Conservation (phyloP, 35 echinoderm and acorn worm species). For the Heliocidaris erythrogramma region DNA sequence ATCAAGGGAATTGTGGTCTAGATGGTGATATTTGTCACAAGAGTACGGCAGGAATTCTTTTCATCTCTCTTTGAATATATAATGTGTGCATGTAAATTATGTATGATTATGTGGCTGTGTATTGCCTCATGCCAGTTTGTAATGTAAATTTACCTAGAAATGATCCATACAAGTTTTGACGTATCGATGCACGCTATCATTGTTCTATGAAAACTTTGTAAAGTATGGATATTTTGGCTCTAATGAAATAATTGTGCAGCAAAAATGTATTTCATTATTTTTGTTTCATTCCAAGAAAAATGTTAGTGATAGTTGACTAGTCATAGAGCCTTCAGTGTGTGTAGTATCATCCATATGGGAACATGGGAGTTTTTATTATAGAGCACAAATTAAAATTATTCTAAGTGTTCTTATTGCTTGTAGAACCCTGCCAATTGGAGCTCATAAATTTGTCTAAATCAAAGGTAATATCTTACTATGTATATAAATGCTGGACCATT, state of each 20-base stretch:
- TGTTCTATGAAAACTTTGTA: neutral
- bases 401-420: slow-evolving; percentile 26
- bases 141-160: neutral
- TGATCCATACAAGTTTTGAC: neutral
- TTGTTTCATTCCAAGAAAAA: neutral
- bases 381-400: neutral
- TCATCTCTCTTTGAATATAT: neutral
- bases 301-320: neutral
- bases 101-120: neutral
- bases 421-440: slow-evolving; percentile 1
- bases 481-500: neutral
- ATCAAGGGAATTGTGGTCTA: neutral
- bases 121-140: neutral
- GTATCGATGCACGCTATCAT: neutral
- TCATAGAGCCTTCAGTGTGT: neutral
- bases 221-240: neutral
- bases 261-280: neutral
- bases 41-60: neutral
- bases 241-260: neutral
- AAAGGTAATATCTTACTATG: neutral
- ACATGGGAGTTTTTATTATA: neutral
- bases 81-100: neutral
- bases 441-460: neutral
- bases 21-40: neutral
- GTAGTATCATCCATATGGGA: neutral